Base-by-base conservation (phyloP, 1,140 invertebrate species). In the Danaus plexippus region DNA sequence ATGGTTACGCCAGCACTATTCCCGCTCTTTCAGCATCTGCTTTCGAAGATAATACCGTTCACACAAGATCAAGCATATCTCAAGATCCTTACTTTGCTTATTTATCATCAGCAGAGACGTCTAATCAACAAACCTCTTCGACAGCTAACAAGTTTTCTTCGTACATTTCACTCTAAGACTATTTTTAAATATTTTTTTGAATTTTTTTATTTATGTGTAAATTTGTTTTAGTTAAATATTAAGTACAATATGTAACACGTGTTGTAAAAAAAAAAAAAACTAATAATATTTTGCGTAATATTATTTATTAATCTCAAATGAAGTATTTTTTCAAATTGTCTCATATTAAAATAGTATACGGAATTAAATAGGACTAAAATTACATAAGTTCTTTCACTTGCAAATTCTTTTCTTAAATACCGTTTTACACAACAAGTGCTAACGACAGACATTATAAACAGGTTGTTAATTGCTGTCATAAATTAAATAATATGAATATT, bases 31-130 rank as follows among this genome's bases (percentile, higher is more conserved):
- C 71, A 8, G 63, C 75, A 8, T 72, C 73, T n/a, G 70, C 77
- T 5, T 85, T 84, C 56, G 81, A 87, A 53, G 81, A 81, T 47
- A 73, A 52, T 32, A 59, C 52, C 51, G 51, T 83, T 9, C 70
- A 69, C 18, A 46, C 67, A 47, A 67, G 79, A 49, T 54, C 71
- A 0, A 68, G 51, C 44, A 54, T 80, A 42, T 55, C 71, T 22
- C 79, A 81, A 65, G 83, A 83, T 50, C 64, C 83, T 11, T 85
- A 85, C 51, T 78, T 75, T 55, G 66, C 71, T 18, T 85, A 82
- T 54, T 65, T 85, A 47, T 42, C 71, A 9, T 43, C 73, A 22
- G 44, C 77, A 2, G 80, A 83, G 32, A 52, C 70, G n/a, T 53
- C 70, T 52, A 75, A 50, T 69, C 75, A 75, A 51, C 57, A 65